Evolutionary conservation across 2,888 invertebrate species (phyloP).

Genomic region (Leptura quadrifasciata): DNA sequence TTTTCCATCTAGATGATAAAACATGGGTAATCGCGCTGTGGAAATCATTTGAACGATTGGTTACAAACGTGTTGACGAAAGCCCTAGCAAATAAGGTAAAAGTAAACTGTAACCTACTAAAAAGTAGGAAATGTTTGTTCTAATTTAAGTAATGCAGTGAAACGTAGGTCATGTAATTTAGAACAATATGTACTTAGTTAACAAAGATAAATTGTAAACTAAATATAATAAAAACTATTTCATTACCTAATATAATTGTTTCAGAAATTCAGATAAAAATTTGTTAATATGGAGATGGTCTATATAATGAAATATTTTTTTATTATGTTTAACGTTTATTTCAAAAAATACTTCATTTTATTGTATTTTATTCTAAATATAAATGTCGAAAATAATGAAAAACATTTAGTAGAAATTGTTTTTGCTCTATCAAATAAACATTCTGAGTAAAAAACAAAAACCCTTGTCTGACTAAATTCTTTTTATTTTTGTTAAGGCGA

Average conservation of each 20-base stretch:
- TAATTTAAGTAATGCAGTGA: conserved; percentile 36
- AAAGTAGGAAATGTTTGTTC: conserved; percentile 38
- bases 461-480: too few relatives aligned
- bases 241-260: conserved; percentile 29
- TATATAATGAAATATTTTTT: neutral
- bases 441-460: too few relatives aligned
- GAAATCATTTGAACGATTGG: conserved; percentile 19
- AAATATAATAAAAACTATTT: conserved; percentile 42
- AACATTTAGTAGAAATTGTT: too few relatives aligned
- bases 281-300: conserved; percentile 31
- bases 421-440: too few relatives aligned
- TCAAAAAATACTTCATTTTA: too few relatives aligned
- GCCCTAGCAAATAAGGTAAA: conserved; percentile 35
- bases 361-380: too few relatives aligned
- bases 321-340: too few relatives aligned
- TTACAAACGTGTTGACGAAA: conserved; percentile 13
- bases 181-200: conserved; percentile 39
- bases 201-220: conserved; percentile 38
- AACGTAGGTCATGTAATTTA: conserved; percentile 39
- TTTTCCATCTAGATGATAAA: neutral
- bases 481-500: too few relatives aligned
- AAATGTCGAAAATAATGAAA: too few relatives aligned
- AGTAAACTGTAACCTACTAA: conserved; percentile 34
- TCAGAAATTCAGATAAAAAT: conserved; percentile 26
- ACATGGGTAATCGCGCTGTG: neutral